A percentile compares a stretch with the other conserved stretches of the same genome.
phyloP scores from a whole-genome alignment of 1,140 invertebrate species.

The Drosophila nasuta region DNA sequence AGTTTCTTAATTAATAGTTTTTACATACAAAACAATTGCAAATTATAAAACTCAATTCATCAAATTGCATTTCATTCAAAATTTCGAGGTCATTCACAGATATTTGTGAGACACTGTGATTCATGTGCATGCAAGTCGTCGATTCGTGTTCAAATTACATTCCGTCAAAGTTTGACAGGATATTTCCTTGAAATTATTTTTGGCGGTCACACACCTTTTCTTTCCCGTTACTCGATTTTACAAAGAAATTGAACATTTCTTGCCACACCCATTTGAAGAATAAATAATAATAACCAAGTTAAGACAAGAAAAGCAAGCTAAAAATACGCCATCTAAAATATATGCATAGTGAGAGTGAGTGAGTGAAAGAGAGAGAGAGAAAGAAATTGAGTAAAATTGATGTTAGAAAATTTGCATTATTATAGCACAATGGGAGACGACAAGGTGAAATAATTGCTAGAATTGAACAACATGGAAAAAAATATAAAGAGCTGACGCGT shows the following conservation, averaged over 20 bases:
- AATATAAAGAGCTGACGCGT: not conserved
- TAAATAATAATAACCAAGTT: conserved; percentile 18
- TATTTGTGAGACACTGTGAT: not conserved
- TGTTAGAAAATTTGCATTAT: conserved; percentile 22
- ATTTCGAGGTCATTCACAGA: conserved; percentile 1
- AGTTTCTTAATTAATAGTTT: not conserved
- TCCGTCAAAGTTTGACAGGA: conserved; percentile 12
- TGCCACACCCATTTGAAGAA: conserved; percentile 9
- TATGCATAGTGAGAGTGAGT: conserved; percentile 11
- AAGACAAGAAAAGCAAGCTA: conserved; percentile 15
- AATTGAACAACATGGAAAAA: conserved; percentile 23
- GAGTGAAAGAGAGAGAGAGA: not conserved
- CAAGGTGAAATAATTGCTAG: conserved; percentile 53
- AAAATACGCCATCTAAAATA: conserved; percentile 10
- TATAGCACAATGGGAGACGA: conserved; percentile 12
- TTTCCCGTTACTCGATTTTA: not conserved
- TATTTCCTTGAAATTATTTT: conserved; percentile 43
- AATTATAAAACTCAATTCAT: too few relatives aligned
- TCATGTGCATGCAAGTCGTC: not conserved
- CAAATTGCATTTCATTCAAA: not conserved
- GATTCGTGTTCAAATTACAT: conserved; percentile 25
- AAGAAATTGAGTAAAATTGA: not conserved
- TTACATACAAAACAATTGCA: not conserved
- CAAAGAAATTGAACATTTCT: conserved; percentile 10
- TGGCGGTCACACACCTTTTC: conserved; percentile 3